phyloP scores from a whole-genome alignment of 2,888 invertebrate genomes.

The Sympetrum striolatum region DNA sequence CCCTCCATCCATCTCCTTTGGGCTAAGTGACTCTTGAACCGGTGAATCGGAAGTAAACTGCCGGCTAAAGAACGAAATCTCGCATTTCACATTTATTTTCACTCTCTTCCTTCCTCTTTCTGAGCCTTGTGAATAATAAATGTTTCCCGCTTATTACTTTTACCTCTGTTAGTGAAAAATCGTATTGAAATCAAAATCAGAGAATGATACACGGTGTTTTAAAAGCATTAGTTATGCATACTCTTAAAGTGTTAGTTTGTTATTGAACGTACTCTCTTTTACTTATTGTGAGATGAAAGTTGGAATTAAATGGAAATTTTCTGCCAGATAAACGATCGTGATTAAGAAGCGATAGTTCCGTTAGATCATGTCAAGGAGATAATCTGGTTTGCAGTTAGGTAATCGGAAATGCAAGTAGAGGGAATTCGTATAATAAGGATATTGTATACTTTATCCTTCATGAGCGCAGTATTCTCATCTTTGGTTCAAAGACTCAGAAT shows the following conservation, averaged over 20 bases:
- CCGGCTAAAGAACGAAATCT: neutral
- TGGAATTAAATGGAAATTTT: no score
- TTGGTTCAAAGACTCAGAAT: no score
- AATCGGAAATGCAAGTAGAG: no score
- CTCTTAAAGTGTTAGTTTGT: neutral
- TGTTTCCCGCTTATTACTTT: neutral
- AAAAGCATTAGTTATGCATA: neutral
- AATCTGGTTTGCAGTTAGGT: no score
- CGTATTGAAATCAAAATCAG: neutral
- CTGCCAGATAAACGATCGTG: no score
- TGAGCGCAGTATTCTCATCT: no score
- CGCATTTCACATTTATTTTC: neutral
- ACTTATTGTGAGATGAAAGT: no score
- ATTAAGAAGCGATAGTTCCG: no score
- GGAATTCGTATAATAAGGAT: no score
- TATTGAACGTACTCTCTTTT: neutral
- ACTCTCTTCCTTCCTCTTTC: neutral
- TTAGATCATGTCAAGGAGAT: no score
- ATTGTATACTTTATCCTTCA: no score
- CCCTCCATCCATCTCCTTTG: neutral
- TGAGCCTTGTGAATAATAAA: neutral
- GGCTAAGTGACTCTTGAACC: constrained; percentile 29
- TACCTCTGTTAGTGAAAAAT: neutral
- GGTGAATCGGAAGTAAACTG: constrained; percentile 36
- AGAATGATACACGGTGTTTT: neutral